phyloP scores from a whole-genome alignment of 2,888 invertebrate species.

The Epirrhoe tristata region DNA sequence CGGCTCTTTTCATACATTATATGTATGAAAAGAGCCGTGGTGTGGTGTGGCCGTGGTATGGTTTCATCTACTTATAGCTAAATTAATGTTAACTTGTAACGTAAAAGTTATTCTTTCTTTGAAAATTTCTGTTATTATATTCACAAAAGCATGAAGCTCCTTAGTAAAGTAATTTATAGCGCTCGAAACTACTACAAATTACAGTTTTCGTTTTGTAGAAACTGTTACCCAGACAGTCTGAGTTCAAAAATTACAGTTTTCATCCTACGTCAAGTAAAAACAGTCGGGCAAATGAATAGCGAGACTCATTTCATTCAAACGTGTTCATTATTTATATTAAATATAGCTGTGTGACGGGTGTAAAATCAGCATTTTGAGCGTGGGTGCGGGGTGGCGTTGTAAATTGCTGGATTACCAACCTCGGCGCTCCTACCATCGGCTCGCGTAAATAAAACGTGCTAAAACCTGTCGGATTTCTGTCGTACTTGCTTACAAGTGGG shows the following conservation, averaged over 20 bases:
- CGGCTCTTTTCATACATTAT: no score
- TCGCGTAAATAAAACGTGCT: conserved; percentile 25
- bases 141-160: neutral
- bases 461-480: conserved; percentile 31
- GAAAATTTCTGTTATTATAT: neutral
- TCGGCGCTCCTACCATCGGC: conserved; percentile 36
- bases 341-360: conserved; percentile 45
- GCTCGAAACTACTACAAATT: neutral
- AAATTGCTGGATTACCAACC: conserved; percentile 62
- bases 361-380: conserved; percentile 49
- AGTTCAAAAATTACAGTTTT: conserved; percentile 12
- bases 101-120: neutral
- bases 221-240: neutral
- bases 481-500: conserved; percentile 5
- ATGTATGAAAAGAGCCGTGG: no score
- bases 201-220: neutral
- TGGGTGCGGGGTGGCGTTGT: conserved; percentile 47
- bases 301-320: conserved; percentile 40
- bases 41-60: no score
- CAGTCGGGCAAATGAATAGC: conserved; percentile 36
- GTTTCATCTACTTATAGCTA: no score
- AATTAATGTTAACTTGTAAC: no score
- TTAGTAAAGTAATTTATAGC: neutral
- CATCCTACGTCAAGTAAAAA: conserved; percentile 17
- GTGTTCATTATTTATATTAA: conserved; percentile 45